These are phyloP conservation scores for Mirounga angustirostris DNA, from an alignment of 2,113 vertebrate genomes.

Conservation along the genomic window DNA sequence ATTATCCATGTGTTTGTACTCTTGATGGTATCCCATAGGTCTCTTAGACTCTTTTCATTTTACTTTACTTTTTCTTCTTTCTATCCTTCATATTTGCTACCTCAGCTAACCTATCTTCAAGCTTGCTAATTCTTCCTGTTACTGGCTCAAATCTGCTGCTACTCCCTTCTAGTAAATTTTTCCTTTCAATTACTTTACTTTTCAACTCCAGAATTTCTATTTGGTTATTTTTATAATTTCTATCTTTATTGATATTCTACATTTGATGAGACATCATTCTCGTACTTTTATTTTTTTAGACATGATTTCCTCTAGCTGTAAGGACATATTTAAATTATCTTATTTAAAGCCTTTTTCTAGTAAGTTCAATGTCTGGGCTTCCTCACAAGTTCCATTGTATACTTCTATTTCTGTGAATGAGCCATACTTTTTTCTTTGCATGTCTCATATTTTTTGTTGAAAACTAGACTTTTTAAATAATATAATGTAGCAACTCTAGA, in stretches of 20 bases:
- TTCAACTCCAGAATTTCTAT: conserved; percentile 10
- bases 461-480: not conserved
- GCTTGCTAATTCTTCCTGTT: not conserved
- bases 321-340: not conserved
- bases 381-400: not conserved
- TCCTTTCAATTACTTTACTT: not conserved
- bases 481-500: not conserved
- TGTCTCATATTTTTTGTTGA: not conserved
- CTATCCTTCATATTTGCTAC: not conserved
- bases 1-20: not conserved
- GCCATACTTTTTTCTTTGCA: not conserved
- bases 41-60: not conserved
- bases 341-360: not conserved
- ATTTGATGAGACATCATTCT: not conserved
- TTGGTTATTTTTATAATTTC: not conserved
- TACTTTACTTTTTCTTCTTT: not conserved
- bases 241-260: not conserved
- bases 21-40: not conserved
- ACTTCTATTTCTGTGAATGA: not conserved
- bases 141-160: not conserved
- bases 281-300: not conserved
- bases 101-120: not conserved
- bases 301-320: not conserved
- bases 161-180: not conserved
- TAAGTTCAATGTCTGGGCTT: not conserved